Evolutionary conservation across 2,888 invertebrate genomes (phyloP), one percentile per base, ranked within the genome.

Genomic region (Erebia palarica): DNA sequence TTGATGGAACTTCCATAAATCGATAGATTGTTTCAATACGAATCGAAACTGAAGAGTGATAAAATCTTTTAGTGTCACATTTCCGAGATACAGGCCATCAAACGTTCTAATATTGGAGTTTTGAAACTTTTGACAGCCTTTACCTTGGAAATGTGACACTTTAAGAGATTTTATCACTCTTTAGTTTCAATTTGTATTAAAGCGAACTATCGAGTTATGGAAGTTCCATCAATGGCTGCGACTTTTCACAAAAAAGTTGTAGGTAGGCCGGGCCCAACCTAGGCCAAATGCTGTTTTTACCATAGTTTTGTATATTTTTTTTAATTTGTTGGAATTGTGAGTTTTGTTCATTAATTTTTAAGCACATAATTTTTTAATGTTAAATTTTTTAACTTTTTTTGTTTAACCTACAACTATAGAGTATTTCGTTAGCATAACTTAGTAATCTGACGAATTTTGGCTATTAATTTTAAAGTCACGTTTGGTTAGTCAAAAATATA

Each of bases 311-410:
- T 57, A 57, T 57, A 57, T 57, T 57, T 57, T 57, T 55, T 57
- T 57, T 57, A 57, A 57, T 57, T 57, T 57, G 55, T 57, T 57
- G 55, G 55, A 57, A 57, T 57, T 57, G 55, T 57, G 55, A 57
- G 55, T 21, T 21, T 57, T 57, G 55, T 57, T 57, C 55, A 57
- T 57, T 57, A 57, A 57, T 57, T 57, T 57, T 57, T 57, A 57
- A 57, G 55, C 55, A 57, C 55, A 57, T 57, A 57, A 57, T 57
- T 57, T 57, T 57, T 57, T 57, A 57, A 57, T 57, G 55, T 57
- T 57, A 16, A 57, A 57, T 57, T 57, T 57, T 57, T 57, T 57
- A 57, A 57, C 55, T 57, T 57, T 57, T 57, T 57, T 57, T 57
- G 55, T 57, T 16, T 57, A 21, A 57, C 55, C 55, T 57, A 57